Conservation (phyloP, 2,113 vertebrate species). For the Herpetotheres cachinnans region DNA sequence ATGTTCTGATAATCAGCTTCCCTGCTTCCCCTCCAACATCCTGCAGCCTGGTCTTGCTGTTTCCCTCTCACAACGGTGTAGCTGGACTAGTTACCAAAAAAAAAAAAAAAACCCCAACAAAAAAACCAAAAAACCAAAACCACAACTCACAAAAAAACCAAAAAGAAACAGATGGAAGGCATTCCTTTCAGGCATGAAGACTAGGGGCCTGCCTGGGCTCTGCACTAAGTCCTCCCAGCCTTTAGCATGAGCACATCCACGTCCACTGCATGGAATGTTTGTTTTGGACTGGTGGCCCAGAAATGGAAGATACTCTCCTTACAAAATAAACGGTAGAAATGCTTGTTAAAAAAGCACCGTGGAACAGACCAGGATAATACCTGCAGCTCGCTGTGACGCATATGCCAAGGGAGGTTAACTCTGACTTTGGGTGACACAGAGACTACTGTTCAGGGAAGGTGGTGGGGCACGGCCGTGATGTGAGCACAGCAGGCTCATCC, state of each 20-base stretch:
- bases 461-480: neutral
- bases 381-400: neutral
- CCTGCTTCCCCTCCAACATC: rapidly evolving
- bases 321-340: neutral
- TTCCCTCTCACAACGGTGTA: neutral
- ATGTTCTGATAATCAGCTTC: neutral
- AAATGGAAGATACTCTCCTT: neutral
- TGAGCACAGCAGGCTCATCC: neutral
- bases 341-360: neutral
- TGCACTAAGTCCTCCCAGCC: neutral
- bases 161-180: neutral
- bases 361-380: neutral
- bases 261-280: neutral
- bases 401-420: neutral
- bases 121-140: neutral
- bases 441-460: neutral
- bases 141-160: rapidly evolving
- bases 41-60: rapidly evolving
- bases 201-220: neutral
- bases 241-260: neutral
- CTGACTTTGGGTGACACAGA: neutral
- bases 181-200: neutral
- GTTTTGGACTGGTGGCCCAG: neutral
- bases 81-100: neutral
- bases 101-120: neutral